Conservation (phyloP, 2,113 vertebrate species). For the Petrocephalus microphthalmus region DNA sequence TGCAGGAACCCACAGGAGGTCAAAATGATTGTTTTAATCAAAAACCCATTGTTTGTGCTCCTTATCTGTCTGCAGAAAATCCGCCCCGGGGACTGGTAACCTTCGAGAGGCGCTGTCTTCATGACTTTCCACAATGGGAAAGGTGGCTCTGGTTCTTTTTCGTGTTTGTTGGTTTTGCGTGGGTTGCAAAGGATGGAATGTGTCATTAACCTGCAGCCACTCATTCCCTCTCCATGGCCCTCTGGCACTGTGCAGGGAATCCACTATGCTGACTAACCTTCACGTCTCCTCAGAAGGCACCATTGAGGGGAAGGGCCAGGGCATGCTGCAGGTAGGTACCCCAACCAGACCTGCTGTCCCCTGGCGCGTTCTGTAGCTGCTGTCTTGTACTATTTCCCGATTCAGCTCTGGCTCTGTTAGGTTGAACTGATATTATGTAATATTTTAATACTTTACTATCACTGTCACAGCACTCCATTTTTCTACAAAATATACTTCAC, state of each 20-base stretch:
- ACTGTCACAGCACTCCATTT: not conserved
- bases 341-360: not conserved
- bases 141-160: constrained; percentile 30
- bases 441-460: not conserved
- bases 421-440: not conserved
- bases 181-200: not conserved
- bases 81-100: constrained; percentile 51
- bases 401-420: not conserved
- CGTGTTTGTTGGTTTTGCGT: not conserved
- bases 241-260: constrained; percentile 30
- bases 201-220: not conserved
- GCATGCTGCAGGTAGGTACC: constrained; percentile 56
- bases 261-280: constrained; percentile 38
- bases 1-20: not conserved
- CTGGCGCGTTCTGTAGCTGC: not conserved
- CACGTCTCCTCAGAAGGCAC: constrained; percentile 37
- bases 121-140: constrained; percentile 17
- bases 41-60: not conserved
- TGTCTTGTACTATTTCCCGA: not conserved
- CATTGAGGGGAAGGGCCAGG: constrained; percentile 50
- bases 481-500: not conserved
- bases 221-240: not conserved
- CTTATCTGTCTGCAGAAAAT: constrained; percentile 17
- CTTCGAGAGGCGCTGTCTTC: constrained; percentile 49
- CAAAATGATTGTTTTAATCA: not conserved